Percentiles rank a stretch among this genome's conserved stretches.
These are phyloP conservation scores for Odontomyia ornata DNA, from an alignment of 2,888 invertebrate species.

Conservation along the genomic window DNA sequence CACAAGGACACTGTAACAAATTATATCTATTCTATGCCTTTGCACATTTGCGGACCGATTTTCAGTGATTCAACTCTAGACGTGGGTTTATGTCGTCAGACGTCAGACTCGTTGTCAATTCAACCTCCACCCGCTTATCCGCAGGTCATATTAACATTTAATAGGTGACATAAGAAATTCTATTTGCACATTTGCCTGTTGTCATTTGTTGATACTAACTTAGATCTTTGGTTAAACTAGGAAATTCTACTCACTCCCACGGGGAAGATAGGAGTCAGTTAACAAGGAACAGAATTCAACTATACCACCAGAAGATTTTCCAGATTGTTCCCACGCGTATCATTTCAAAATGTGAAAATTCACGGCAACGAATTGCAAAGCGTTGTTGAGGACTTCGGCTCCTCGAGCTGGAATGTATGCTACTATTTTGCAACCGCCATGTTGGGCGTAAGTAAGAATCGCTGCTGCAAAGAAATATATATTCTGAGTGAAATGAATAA, in stretches of 20 bases:
- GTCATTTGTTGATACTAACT: neutral
- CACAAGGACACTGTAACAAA: slow-evolving; percentile 19
- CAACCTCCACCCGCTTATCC: slow-evolving; percentile 22
- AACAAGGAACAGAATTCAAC: neutral
- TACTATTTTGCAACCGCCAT: too few species aligned
- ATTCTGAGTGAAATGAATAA: too few species aligned
- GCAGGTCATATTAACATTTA: slow-evolving; percentile 32
- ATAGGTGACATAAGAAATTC: slow-evolving; percentile 30
- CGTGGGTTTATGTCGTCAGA: neutral
- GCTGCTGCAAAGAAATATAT: too few species aligned
- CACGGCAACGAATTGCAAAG: slow-evolving; percentile 24
- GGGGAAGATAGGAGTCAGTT: neutral
- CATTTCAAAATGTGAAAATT: slow-evolving; percentile 24
- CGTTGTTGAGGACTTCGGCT: neutral
- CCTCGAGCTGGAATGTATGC: too few species aligned
- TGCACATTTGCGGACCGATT: neutral
- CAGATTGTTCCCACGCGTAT: slow-evolving; percentile 33
- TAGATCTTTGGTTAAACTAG: neutral
- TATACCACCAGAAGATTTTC: slow-evolving; percentile 22
- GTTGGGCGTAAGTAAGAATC: too few species aligned
- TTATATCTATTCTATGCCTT: neutral
- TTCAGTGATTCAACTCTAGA: neutral
- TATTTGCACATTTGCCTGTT: slow-evolving; percentile 31
- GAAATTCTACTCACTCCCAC: neutral
- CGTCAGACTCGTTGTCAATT: neutral